phyloP scores from a whole-genome alignment of 2,888 invertebrate genomes.

The Ypsolopha scabrella region DNA sequence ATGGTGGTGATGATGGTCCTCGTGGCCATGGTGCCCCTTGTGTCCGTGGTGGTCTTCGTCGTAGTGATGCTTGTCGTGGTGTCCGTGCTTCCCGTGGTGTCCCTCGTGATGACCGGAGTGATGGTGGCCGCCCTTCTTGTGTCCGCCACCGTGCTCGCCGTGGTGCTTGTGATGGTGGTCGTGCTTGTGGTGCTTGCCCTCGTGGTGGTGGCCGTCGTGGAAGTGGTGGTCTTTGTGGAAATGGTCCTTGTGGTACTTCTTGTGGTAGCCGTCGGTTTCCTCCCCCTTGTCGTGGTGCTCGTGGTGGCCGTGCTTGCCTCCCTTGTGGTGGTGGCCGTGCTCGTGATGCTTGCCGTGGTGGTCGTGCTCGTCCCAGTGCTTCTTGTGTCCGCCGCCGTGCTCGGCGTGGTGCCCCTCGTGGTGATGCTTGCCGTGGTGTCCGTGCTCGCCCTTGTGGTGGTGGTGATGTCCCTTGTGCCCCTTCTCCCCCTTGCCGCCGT shows the following conservation, averaged over 20 bases:
- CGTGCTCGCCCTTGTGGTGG: slow-evolving; percentile 82
- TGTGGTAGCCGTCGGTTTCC: slow-evolving; percentile 84
- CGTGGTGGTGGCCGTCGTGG: slow-evolving; percentile 87
- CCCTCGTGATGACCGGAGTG: slow-evolving; percentile 83
- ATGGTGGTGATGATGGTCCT: slow-evolving; percentile 79
- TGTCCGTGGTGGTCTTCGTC: slow-evolving; percentile 84
- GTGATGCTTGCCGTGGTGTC: slow-evolving; percentile 82
- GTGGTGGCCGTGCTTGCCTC: slow-evolving; percentile 83
- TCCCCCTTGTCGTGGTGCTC: slow-evolving; percentile 88
- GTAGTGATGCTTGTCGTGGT: slow-evolving; percentile 84
- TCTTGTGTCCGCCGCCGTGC: slow-evolving; percentile 83
- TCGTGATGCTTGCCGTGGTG: slow-evolving; percentile 83
- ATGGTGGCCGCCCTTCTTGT: slow-evolving; percentile 85
- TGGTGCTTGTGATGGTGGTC: slow-evolving; percentile 81
- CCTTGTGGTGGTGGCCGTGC: slow-evolving; percentile 82
- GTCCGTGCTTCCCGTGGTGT: slow-evolving; percentile 83
- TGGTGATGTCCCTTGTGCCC: slow-evolving; percentile 82
- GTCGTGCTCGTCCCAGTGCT: slow-evolving; percentile 81
- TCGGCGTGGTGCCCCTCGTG: slow-evolving; percentile 80
- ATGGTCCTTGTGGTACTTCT: slow-evolving; percentile 89
- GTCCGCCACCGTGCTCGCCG: slow-evolving; percentile 79
- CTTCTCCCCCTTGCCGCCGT: slow-evolving; percentile 81
- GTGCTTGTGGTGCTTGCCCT: slow-evolving; percentile 85
- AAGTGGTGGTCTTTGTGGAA: slow-evolving; percentile 90
- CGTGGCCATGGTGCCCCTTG: slow-evolving; percentile 84